Evolutionary conservation across 2,797 vertebrate genomes (phyloP).

Genomic region (Arrhamphus sclerolepis): DNA sequence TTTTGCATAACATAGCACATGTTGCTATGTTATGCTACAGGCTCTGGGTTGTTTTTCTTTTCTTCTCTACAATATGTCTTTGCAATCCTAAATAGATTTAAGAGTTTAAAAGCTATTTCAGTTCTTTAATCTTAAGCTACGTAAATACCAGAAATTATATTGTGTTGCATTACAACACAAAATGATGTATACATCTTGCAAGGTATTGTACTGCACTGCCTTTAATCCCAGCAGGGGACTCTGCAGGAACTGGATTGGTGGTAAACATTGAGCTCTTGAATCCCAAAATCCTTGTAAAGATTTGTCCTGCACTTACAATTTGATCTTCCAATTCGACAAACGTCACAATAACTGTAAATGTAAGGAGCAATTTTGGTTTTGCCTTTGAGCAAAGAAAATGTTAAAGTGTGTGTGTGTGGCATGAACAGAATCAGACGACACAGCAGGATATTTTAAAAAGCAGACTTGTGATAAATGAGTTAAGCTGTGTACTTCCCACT

Average conservation of each 20-base stretch:
- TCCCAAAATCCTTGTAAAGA: neutral
- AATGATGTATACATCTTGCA: neutral
- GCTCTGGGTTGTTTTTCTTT: neutral
- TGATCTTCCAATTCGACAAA: constrained; percentile 17
- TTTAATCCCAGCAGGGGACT: constrained; percentile 11
- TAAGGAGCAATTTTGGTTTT: neutral
- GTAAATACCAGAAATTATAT: neutral
- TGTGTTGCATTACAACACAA: neutral
- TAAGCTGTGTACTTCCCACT: constrained; percentile 23
- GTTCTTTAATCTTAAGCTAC: neutral
- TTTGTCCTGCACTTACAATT: neutral
- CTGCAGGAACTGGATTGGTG: neutral
- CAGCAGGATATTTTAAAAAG: constrained; percentile 25
- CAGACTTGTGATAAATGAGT: constrained; percentile 27
- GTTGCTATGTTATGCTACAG: neutral
- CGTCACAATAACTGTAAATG: constrained; percentile 5
- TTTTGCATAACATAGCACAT: no score
- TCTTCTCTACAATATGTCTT: neutral
- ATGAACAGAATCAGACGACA: constrained; percentile 15
- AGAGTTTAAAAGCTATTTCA: neutral
- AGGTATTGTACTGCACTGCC: neutral
- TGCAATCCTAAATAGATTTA: neutral
- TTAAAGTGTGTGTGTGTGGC: neutral
- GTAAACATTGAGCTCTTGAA: constrained; percentile 5
- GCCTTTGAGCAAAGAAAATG: neutral